Evolutionary conservation across 2,797 vertebrate species (phyloP), one percentile per base, ranked within the genome.

Genomic region (Emydoidea blandingii): DNA sequence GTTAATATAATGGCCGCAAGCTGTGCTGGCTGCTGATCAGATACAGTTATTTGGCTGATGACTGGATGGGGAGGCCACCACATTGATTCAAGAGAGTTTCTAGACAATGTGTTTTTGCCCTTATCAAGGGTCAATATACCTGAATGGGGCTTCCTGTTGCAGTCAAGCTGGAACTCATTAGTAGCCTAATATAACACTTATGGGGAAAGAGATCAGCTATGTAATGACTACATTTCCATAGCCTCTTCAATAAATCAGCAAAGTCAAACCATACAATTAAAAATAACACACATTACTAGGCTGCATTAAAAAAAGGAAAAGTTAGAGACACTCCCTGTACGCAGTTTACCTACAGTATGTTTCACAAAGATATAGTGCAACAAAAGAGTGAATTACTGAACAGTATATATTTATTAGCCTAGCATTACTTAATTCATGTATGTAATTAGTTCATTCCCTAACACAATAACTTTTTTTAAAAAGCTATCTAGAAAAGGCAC

Each of bases 71-170:
- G 74, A 94, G 27, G n/a, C 76, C 59, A 83, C 49, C 85, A 57
- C 31, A 97, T 85, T 97, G 95, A 96, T 97, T 95, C 97, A 89
- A 97, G 83, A 87, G 27, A 91, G 81, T 94, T 95, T 96, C 92
- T 92, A 91, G 87, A 93, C 74, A 91, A 85, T 76, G 88, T 95
- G 47, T 85, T 85, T 97, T 98, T 98, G 98, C 96, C 97, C 97
- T 98, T 99, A 98, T 98, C 98, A 98, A 96, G 97, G 97, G 98
- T 98, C 98, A 98, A 98, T 98, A 99, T 10, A 59, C 95, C 96
- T 95, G 97, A 97, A 98, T 97, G 98, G 98, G 97, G 96, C 95
- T 98, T 98, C 98, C 97, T 98, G 98, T 86, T 98, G 96, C 95
- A 98, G 95, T 98, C 97, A 98, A 97, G 97, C 97, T 97, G 98